Evolutionary conservation across 2,113 vertebrate species (phyloP).

Genomic region (Scomber colias): DNA sequence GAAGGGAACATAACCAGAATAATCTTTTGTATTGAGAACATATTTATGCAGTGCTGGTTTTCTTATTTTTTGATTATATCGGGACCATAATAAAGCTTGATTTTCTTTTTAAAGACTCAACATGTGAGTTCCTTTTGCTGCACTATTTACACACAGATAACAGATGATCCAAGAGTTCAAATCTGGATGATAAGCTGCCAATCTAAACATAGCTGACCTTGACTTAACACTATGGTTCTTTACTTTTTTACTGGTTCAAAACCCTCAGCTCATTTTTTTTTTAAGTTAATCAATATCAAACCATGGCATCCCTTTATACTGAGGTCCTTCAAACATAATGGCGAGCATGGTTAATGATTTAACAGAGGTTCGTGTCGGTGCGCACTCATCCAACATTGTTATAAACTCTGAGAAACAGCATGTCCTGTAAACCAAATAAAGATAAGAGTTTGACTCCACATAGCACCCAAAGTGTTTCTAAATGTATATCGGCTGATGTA

Average conservation of each 20-base stretch:
- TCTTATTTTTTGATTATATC: not conserved
- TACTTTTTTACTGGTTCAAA: not conserved
- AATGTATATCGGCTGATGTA: conserved; percentile 67
- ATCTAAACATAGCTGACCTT: conserved; percentile 18
- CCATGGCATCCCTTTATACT: not conserved
- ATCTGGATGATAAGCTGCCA: not conserved
- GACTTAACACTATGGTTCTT: not conserved
- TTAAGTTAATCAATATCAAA: not conserved
- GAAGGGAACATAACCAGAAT: not conserved
- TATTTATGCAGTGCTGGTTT: not conserved
- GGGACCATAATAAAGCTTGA: not conserved
- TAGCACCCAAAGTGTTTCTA: conserved; percentile 30
- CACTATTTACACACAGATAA: conserved; percentile 2
- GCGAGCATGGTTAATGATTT: conserved; percentile 49
- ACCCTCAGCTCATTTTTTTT: conserved; percentile 1
- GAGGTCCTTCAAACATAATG: conserved; percentile 2
- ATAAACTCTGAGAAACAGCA: conserved; percentile 19
- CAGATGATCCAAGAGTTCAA: not conserved
- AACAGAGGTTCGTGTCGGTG: conserved; percentile 16
- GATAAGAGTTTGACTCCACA: conserved; percentile 72
- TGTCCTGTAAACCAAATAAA: conserved; percentile 76
- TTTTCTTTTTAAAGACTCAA: not conserved
- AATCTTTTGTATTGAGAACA: too few relatives aligned
- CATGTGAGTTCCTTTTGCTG: not conserved
- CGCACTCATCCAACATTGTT: conserved; percentile 10